These are phyloP conservation scores for Orientallactaga sibirica DNA, from an alignment of 2,797 vertebrate genomes.

Conservation along the genomic window DNA sequence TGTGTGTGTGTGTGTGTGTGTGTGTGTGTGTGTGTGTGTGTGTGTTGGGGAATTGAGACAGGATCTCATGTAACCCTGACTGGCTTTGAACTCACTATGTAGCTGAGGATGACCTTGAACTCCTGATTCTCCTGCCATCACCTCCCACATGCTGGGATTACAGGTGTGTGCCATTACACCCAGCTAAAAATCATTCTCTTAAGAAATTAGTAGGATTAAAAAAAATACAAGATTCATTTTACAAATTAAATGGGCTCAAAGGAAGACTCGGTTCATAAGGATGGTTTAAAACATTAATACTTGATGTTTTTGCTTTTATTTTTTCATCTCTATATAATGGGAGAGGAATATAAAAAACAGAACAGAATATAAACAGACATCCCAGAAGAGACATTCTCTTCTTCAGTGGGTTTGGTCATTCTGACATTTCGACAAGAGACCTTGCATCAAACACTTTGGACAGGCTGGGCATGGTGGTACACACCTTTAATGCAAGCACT, in stretches of 20 bases:
- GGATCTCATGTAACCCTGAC: too few species aligned
- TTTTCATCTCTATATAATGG: neutral
- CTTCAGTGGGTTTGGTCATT: neutral
- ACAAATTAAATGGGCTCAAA: constrained; percentile 55
- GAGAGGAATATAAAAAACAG: neutral
- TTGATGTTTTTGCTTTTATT: neutral
- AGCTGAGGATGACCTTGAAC: too few species aligned
- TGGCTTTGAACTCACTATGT: too few species aligned
- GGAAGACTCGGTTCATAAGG: neutral
- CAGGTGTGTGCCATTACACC: too few species aligned
- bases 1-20: too few species aligned
- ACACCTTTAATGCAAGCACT: too few species aligned
- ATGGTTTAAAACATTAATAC: constrained; percentile 14
- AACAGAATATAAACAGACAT: neutral
- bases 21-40: too few species aligned
- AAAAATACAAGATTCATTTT: constrained; percentile 23
- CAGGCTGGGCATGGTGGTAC: too few species aligned
- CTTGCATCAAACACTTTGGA: too few species aligned
- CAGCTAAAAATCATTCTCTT: constrained; percentile 13
- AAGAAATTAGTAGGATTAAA: constrained; percentile 35
- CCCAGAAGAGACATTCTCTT: neutral
- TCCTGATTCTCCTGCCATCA: too few species aligned
- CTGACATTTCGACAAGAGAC: neutral
- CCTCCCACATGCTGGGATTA: too few species aligned
- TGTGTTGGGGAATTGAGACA: too few species aligned